phyloP scores from a whole-genome alignment of 2,113 vertebrate species.

The Bubo scandiacus region DNA sequence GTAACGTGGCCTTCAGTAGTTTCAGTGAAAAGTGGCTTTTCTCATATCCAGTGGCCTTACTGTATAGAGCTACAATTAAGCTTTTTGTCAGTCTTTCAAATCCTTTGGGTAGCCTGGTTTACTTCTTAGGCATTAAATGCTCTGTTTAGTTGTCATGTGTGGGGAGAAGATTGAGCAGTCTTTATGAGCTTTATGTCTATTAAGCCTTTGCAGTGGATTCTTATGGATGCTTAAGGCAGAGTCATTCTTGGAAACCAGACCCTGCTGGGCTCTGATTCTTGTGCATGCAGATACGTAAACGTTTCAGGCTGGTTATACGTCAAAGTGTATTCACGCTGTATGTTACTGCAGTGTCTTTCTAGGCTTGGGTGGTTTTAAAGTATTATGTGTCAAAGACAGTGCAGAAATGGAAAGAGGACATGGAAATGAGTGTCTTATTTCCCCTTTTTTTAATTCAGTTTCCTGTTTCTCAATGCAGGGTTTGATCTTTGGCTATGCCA shows the following conservation, averaged over 20 bases:
- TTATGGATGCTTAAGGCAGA: neutral
- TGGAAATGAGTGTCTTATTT: neutral
- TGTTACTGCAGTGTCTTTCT: neutral
- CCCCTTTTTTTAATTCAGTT: neutral
- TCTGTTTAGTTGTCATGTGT: neutral
- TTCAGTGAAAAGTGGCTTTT: neutral
- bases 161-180: neutral
- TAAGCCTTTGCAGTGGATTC: neutral
- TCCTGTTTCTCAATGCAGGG: constrained; percentile 53
- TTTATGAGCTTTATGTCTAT: neutral
- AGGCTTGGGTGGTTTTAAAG: neutral
- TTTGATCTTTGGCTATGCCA: constrained; percentile 86
- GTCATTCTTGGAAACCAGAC: neutral
- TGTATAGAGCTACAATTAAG: neutral
- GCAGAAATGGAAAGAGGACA: neutral
- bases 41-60: neutral
- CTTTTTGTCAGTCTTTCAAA: neutral
- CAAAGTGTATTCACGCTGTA: neutral
- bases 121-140: neutral
- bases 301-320: neutral
- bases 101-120: neutral
- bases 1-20: neutral
- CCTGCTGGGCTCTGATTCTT: neutral
- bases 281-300: neutral
- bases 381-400: neutral